Base-by-base conservation (phyloP, 2,797 vertebrate species). In the Selene dorsalis region DNA sequence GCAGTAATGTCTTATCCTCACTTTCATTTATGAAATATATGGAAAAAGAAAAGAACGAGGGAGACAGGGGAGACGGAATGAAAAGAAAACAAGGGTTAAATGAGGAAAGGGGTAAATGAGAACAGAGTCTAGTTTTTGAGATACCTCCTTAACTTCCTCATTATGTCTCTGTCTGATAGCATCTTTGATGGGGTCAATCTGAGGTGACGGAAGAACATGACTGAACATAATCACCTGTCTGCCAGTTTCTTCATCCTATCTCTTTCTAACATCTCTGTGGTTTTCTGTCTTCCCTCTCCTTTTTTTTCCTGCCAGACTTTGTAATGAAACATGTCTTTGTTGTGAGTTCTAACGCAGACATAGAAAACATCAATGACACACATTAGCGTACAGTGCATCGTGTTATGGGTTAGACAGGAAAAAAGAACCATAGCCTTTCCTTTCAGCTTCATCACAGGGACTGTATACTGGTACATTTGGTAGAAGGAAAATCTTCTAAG, bases 301-400 rank as follows among this genome's bases (percentile, higher is more conserved):
- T 35, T 35, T 35, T 30, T 8, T 66, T 35, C 35, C 57, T 14
- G 48, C 4, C 30, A 63, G 63, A 72, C 56, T 38, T 69, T 41
- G 28, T 69, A 66, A 74, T 82, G 70, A 83, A 84, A 78, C 38
- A 20, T 0, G 1, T 45, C 56, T 86, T 69, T 82, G 71, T 73
- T 69, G 74, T 68, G 41, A 17, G 38, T 71, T 50, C 53, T 77
- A 43, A 18, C 32, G 68, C 59, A 70, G 39, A 67, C 58, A 35
- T 32, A 61, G 28, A 41, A 30, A 20, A 63, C 12, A 47, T 3
- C 39, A 79, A 73, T 74, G 63, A 62, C 22, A 79, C 55, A 63
- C 11, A 26, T 30, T 24, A 22, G 75, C 80, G 47, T 26, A 43
- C 3, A n/a, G 28, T 56, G 13, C 57, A 53, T 55, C 55, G 32